Conservation (phyloP, 2,797 vertebrate genomes). For the Brachyalestes nurse region DNA sequence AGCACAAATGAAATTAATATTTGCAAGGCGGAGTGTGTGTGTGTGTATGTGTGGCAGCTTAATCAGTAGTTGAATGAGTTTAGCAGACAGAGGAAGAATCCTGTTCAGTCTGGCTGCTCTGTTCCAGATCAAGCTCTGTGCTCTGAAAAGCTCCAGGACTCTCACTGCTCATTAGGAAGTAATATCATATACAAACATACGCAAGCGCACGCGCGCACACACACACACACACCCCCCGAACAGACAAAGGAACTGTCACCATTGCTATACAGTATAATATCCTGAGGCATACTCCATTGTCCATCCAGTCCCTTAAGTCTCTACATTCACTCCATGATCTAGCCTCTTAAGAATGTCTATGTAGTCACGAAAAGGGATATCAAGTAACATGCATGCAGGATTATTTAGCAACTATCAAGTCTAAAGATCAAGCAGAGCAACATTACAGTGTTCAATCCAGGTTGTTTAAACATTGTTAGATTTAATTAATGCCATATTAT, state of each 20-base stretch:
- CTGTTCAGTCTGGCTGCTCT: conserved; percentile 23
- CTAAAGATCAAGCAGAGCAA: background rate
- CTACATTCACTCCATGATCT: conserved; percentile 11
- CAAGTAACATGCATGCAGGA: background rate
- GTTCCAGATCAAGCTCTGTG: conserved; percentile 16
- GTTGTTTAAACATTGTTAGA: background rate
- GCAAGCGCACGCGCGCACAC: background rate
- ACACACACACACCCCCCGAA: conserved; percentile 12
- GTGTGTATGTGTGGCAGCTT: conserved; percentile 26
- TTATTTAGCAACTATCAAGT: background rate
- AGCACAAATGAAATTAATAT: conserved; percentile 60
- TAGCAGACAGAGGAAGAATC: conserved; percentile 38
- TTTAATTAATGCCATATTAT: background rate
- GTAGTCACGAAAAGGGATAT: background rate
- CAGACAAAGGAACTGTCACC: background rate
- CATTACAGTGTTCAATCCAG: background rate
- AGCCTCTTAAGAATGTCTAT: background rate
- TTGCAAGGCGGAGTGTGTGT: conserved; percentile 24
- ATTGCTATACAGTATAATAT: conserved; percentile 2
- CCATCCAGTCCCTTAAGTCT: background rate
- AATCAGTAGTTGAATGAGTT: conserved; percentile 53
- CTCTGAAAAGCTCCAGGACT: conserved; percentile 34
- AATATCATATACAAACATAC: background rate
- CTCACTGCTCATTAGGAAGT: conserved; percentile 41
- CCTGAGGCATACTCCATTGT: background rate